Evolutionary conservation across 2,797 vertebrate species (phyloP), one percentile per base, ranked within the genome.

Genomic region (Sitta carolinensis): DNA sequence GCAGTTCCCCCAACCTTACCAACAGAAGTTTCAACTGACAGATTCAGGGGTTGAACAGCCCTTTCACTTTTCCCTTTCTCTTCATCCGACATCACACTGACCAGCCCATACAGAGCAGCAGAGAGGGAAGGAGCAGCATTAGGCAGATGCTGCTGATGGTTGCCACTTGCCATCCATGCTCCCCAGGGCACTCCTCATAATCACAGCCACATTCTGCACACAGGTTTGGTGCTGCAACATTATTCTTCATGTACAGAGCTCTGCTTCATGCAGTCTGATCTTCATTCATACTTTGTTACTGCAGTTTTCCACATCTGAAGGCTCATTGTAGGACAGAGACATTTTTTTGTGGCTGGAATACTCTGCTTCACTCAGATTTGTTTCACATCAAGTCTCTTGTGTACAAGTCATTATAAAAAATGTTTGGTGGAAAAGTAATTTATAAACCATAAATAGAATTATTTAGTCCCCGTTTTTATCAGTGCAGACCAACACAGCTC

Each of bases 81-180:
- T 45, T 66, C 55, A 43, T 8, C 23, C 57, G 81, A 16, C 55
- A 63, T 23, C 34, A 32, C 50, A 59, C 2, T 0, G 1, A 23
- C 34, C 70, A n/a, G 40, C 23, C 20, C 5, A 1, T 4, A n/a
- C 30, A 48, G 61, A 78, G 74, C 58, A 63, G 68, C 3, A 11
- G 54, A 32, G 11, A 63, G 70, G 47, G 58, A 78, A 85, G 72
- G 42, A 89, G 51, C 72, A 73, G 50, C 2, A 0, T 30, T 14
- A n/a, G 7, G 38, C 38, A 15, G 54, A 40, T 43, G 62, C 47
- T 47, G 52, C 42, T 78, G 18, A 8, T n/a, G n/a, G 57, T 29
- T 78, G 55, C 38, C 4, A 0, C 66, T 78, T 4, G 1, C 32
- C 0, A 0, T 11, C 42, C 2, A 0, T 0, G 0, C 11, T 70